Evolutionary conservation across 2,888 invertebrate genomes (phyloP), one percentile per base, ranked within the genome.

Genomic region (Campoplex capitator): DNA sequence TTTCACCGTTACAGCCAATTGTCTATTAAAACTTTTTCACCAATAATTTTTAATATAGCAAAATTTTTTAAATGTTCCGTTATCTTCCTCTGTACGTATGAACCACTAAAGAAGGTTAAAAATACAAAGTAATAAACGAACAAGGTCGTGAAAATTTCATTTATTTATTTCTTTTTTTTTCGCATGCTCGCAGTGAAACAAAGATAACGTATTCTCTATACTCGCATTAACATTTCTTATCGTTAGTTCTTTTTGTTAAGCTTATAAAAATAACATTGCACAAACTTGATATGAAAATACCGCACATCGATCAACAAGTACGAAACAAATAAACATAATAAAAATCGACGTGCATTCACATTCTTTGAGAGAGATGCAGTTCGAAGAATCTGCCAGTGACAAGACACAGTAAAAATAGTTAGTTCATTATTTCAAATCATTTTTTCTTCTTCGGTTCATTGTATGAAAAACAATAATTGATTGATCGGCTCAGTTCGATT

Each of bases 161-260:
- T 62, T 62, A 62, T 62, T 62, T 62, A 62, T 62, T 62, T 32
- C 32, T 62, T 32, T 16, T 32, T 58, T 62, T 62, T 32, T 32
- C 32, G 32, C 62, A 32, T 32, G 32, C 16, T 62, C 62, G 23
- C 23, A 6, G 32, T 32, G 6, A 32, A 62, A 62, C 32, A 58
- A 28, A 28, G 32, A 32, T 32, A 16, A 32, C 16, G 28, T 13
- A 62, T 62, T 62, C 16, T 62, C 13, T 13, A 32, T 7, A 13
- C 16, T 2, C 62, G 62, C 32, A 62, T 16, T 32, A 16, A 16
- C 16, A 62, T 6, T 16, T 62, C 16, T 32, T 32, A 32, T 32
- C 16, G 32, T 62, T 62, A 62, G 4, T 62, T 62, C 6, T n/a
- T 51, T 51, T 51, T 11, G 32, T 32, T 62, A 13, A 62, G 32